Percentiles rank a stretch among this genome's conserved stretches.
Conservation (phyloP, 1,140 invertebrate genomes). For the Drosophila baimaii region DNA sequence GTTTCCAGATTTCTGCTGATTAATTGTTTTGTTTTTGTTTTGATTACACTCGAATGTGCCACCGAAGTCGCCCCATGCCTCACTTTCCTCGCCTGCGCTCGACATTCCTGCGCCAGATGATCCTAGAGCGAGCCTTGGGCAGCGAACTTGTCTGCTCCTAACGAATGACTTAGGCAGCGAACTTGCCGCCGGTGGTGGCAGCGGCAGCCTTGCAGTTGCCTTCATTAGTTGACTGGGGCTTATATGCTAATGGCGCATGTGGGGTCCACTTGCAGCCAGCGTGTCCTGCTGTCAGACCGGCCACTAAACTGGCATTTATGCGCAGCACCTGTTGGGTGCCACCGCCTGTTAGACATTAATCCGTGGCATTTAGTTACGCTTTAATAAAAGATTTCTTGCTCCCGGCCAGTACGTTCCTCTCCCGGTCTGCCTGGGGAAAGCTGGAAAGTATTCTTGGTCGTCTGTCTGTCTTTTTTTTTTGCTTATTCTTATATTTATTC, state of each 20-base stretch:
- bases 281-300: slow-evolving; percentile 57
- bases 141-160: slow-evolving; percentile 47
- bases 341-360: slow-evolving; percentile 78
- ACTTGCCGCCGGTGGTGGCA: slow-evolving; percentile 31
- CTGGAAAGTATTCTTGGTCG: slow-evolving; percentile 19
- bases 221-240: slow-evolving; percentile 66
- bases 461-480: slow-evolving; percentile 3
- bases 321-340: slow-evolving; percentile 68
- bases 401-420: slow-evolving; percentile 21
- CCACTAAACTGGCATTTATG: slow-evolving; percentile 75
- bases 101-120: slow-evolving; percentile 37
- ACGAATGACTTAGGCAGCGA: slow-evolving; percentile 55
- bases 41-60: slow-evolving; percentile 51
- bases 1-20: slow-evolving; percentile 53
- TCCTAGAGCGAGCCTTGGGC: slow-evolving; percentile 35
- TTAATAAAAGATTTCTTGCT: slow-evolving; percentile 79
- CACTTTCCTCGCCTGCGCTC: background rate
- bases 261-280: slow-evolving; percentile 52
- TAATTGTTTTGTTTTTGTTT: slow-evolving; percentile 77
- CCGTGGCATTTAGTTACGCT: slow-evolving; percentile 81
- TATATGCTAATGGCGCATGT: slow-evolving; percentile 77
- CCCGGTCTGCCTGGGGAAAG: slow-evolving; percentile 15
- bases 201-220: slow-evolving; percentile 15
- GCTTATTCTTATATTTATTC: background rate
- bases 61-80: slow-evolving; percentile 5